These are phyloP conservation scores for Dendrolimus houi DNA, from an alignment of 2,888 invertebrate genomes.

Conservation along the genomic window DNA sequence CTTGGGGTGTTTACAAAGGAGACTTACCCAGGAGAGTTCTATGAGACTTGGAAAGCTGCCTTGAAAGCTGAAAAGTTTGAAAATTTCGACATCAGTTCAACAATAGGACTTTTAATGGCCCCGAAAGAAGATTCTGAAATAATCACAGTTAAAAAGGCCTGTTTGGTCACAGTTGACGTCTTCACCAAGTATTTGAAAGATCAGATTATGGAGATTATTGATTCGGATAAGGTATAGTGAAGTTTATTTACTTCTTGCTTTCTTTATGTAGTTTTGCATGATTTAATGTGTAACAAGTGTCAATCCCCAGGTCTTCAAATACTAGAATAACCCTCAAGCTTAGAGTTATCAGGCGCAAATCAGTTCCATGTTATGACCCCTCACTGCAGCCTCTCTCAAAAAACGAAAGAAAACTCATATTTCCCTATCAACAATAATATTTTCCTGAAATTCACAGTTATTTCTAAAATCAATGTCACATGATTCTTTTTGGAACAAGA, in stretches of 20 bases:
- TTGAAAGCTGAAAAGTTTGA: conserved; percentile 88
- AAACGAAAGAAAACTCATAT: too few relatives aligned
- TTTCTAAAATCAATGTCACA: too few relatives aligned
- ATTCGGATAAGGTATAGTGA: conserved; percentile 88
- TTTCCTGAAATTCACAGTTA: too few relatives aligned
- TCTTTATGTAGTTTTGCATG: too few relatives aligned
- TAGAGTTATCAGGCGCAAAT: too few relatives aligned
- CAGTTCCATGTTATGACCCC: too few relatives aligned
- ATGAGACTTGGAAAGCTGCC: conserved; percentile 91
- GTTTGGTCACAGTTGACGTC: conserved; percentile 93
- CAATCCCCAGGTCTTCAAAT: not conserved
- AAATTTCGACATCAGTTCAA: conserved; percentile 89
- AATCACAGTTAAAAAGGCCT: conserved; percentile 93
- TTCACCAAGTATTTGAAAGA: conserved; percentile 97
- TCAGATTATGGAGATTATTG: conserved; percentile 98
- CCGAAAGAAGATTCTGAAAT: conserved; percentile 97
- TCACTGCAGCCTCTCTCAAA: too few relatives aligned
- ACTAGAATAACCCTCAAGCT: not conserved
- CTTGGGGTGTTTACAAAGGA: conserved; percentile 96
- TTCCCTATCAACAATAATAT: too few relatives aligned
- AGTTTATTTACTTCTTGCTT: not conserved
- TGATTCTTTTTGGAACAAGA: too few relatives aligned
- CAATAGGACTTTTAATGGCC: conserved; percentile 91
- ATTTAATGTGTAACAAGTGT: not conserved
- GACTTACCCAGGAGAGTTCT: conserved; percentile 94